phyloP scores from a whole-genome alignment of 2,797 vertebrate genomes.

The Enteromius fasciolatus region DNA sequence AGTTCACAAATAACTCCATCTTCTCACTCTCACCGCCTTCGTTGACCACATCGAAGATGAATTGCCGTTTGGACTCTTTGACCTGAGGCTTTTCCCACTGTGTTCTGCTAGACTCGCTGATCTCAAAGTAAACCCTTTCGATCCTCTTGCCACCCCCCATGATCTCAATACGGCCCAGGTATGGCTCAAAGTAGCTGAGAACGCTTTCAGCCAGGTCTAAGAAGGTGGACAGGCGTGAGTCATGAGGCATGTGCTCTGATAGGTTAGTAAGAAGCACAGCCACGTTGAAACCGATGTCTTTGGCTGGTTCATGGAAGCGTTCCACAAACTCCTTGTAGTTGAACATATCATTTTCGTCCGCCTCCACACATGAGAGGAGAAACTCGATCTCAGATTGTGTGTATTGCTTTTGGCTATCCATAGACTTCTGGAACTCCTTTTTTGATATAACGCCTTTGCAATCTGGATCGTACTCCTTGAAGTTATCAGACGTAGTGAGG shows the following conservation, averaged over 20 bases:
- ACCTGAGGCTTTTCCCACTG: conserved; percentile 99
- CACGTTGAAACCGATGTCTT: conserved; percentile 97
- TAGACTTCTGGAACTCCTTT: conserved; percentile 91
- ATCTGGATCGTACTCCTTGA: conserved; percentile 88
- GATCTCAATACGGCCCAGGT: conserved; percentile 96
- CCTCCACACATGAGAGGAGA: conserved; percentile 86
- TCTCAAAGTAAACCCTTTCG: conserved; percentile 97
- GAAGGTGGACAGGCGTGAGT: conserved; percentile 88
- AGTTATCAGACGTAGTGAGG: conserved; percentile 87
- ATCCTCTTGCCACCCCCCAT: conserved; percentile 98
- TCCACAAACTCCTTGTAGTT: conserved; percentile 89
- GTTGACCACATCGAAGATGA: conserved; percentile 99
- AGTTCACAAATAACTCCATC: conserved; percentile 99
- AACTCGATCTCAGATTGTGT: conserved; percentile 88
- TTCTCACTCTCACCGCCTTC: conserved; percentile 97
- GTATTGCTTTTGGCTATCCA: conserved; percentile 91
- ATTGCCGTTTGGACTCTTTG: conserved; percentile 97
- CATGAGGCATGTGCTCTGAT: conserved; percentile 97
- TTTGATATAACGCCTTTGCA: conserved; percentile 89
- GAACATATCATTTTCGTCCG: conserved; percentile 91
- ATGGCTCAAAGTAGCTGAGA: conserved; percentile 95
- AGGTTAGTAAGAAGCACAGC: conserved; percentile 95
- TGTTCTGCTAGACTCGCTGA: conserved; percentile 95
- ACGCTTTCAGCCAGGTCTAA: conserved; percentile 92
- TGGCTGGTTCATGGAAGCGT: conserved; percentile 89